phyloP scores from a whole-genome alignment of 1,140 invertebrate species.

The Gonatopus flavifemur region DNA sequence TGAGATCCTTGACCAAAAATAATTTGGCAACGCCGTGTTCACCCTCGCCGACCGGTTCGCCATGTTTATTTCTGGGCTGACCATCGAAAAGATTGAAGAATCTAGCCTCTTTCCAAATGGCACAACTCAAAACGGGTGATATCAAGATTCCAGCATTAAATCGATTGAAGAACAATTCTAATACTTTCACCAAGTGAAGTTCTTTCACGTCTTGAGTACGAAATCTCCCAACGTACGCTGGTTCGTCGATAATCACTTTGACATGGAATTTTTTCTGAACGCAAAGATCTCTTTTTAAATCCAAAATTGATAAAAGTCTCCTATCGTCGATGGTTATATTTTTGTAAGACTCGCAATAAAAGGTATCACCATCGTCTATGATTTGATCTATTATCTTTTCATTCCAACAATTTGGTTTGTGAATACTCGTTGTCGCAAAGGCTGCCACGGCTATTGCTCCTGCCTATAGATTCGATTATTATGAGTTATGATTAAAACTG shows the following conservation, averaged over 20 bases:
- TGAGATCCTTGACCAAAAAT: slow-evolving; percentile 36
- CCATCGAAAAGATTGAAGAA: slow-evolving; percentile 48
- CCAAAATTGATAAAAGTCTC: slow-evolving; percentile 27
- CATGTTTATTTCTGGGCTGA: slow-evolving; percentile 37
- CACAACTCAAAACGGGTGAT: slow-evolving; percentile 41
- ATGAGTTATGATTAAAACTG: no score
- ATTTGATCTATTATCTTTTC: slow-evolving; percentile 47
- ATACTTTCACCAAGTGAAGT: slow-evolving; percentile 40
- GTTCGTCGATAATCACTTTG: slow-evolving; percentile 38
- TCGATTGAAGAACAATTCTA: slow-evolving; percentile 44
- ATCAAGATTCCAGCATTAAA: slow-evolving; percentile 37
- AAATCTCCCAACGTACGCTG: slow-evolving; percentile 42
- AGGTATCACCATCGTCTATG: slow-evolving; percentile 48
- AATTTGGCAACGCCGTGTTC: slow-evolving; percentile 38
- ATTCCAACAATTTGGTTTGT: slow-evolving; percentile 44
- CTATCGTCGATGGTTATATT: slow-evolving; percentile 34
- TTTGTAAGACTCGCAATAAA: slow-evolving; percentile 45
- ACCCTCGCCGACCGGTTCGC: slow-evolving; percentile 15
- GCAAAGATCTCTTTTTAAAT: slow-evolving; percentile 31
- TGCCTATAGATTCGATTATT: no score
- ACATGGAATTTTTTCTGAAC: slow-evolving; percentile 37
- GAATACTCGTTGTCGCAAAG: slow-evolving; percentile 41
- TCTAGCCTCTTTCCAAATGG: slow-evolving; percentile 41
- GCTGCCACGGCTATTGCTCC: slow-evolving; percentile 48
- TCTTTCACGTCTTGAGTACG: slow-evolving; percentile 38